phyloP scores from a whole-genome alignment of 2,113 vertebrate species.

The Sylvilagus bachmani region DNA sequence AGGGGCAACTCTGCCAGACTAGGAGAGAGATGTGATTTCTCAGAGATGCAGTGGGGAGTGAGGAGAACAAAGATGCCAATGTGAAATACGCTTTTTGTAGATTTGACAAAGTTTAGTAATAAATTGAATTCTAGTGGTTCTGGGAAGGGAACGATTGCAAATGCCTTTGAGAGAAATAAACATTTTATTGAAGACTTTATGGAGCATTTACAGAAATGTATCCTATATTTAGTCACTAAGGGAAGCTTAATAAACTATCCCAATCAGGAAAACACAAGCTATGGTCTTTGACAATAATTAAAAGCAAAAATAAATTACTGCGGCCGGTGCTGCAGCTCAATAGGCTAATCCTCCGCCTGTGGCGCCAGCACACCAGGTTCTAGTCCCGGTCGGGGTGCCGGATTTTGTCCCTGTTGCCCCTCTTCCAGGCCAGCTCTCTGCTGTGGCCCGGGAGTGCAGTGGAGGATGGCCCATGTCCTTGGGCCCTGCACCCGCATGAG shows the following conservation, averaged over 20 bases:
- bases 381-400: no score
- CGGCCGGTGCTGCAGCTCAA: no score
- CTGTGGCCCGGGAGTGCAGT: no score
- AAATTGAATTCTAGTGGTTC: constrained; percentile 6
- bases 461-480: no score
- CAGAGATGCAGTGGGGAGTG: not conserved
- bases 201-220: constrained; percentile 51
- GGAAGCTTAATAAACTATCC: constrained; percentile 35
- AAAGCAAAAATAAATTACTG: constrained; percentile 58
- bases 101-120: constrained; percentile 23
- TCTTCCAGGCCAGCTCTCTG: no score
- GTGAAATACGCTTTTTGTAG: constrained; percentile 14
- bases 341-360: no score
- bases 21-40: not conserved
- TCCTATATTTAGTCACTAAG: constrained; percentile 38
- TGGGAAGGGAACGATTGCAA: constrained; percentile 9
- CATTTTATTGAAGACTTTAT: constrained; percentile 52
- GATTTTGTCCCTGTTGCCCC: no score
- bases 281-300: not conserved
- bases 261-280: not conserved
- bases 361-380: no score
- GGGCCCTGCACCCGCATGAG: no score
- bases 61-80: not conserved
- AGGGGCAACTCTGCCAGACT: not conserved
- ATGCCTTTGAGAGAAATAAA: constrained; percentile 35